Conservation (phyloP, 2,113 vertebrate genomes). For the Acrocephalus arundinaceus region DNA sequence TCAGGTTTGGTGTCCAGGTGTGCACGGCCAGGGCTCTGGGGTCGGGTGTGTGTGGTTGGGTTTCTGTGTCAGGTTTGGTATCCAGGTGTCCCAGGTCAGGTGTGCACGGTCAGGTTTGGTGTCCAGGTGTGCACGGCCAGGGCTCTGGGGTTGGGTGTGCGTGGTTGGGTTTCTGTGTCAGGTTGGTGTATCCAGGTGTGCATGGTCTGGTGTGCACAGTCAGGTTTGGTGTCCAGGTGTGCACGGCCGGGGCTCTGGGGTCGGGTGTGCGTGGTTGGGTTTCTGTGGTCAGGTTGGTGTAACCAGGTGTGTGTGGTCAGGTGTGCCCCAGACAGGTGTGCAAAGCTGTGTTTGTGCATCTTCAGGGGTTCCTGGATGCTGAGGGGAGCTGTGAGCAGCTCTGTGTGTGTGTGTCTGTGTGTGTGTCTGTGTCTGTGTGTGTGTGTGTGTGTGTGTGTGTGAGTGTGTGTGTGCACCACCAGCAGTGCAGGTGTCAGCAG, state of each 20-base stretch:
- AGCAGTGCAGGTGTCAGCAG: rapidly evolving
- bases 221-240: not conserved
- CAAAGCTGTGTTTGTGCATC: not conserved
- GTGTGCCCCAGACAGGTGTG: not conserved
- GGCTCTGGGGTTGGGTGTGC: rapidly evolving
- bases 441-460: no score
- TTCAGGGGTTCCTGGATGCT: rapidly evolving
- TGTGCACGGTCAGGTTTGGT: no score
- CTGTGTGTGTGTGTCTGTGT: no score
- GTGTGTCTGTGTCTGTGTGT: no score
- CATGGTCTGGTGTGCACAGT: no score
- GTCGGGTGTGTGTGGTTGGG: rapidly evolving
- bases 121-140: not conserved
- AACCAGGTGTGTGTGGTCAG: rapidly evolving
- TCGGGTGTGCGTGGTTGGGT: rapidly evolving
- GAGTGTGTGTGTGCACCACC: not conserved
- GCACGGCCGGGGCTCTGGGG: rapidly evolving
- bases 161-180: rapidly evolving
- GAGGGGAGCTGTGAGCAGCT: not conserved
- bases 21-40: rapidly evolving
- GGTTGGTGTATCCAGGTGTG: rapidly evolving
- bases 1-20: not conserved
- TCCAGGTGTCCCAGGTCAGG: no score
- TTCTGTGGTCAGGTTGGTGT: no score
- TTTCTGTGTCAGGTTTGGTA: not conserved